Base-by-base conservation (phyloP, 2,888 invertebrate genomes). In the Seira musarum region DNA sequence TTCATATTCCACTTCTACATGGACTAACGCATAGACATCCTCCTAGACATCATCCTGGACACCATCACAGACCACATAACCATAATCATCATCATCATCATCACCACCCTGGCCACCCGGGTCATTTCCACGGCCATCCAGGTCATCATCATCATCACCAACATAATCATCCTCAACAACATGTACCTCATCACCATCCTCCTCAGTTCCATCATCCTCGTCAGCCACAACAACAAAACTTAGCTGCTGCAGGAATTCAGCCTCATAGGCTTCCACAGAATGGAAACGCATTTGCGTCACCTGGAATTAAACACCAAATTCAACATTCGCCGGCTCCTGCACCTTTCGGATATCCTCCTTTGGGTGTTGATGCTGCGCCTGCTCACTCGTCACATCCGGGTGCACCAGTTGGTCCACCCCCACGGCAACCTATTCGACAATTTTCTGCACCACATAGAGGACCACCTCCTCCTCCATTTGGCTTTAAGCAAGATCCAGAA, bases 401-500 rank as follows among this genome's bases (percentile, higher is more conserved):
- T 15, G 22, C 69, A 17, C 69, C 74, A 24, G 25, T 65, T 15
- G 65, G 65, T 19, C 66, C 64, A 19, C 24, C 65, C n/a, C 5
- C 24, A 2, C 25, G 66, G 24, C 66, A 66, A n/a, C 80, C 75
- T 30, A 1, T 72, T 0, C 71, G 75, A 15, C 81, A 81, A 17
- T 76, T 72, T 53, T 22, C 61, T 5, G 53, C 80, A 0, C 74
- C 69, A 21, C 49, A 53, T 5, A 61, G n/a, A 17, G 24, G 25
- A 3, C 73, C 79, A 21, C 53, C 68, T 19, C 30, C 63, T 57
- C 1, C 53, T 1, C 72, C 60, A 13, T 66, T 49, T 40, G 67
- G 40, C n/a, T 81, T 81, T 67, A 76, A 76, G 13, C 81, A 81
- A 25, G 81, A 81, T 67, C 75, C 68, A 13, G 81, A 81, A 57